Evolutionary conservation across 2,888 invertebrate species (phyloP).

Genomic region (Philereme vetulata): DNA sequence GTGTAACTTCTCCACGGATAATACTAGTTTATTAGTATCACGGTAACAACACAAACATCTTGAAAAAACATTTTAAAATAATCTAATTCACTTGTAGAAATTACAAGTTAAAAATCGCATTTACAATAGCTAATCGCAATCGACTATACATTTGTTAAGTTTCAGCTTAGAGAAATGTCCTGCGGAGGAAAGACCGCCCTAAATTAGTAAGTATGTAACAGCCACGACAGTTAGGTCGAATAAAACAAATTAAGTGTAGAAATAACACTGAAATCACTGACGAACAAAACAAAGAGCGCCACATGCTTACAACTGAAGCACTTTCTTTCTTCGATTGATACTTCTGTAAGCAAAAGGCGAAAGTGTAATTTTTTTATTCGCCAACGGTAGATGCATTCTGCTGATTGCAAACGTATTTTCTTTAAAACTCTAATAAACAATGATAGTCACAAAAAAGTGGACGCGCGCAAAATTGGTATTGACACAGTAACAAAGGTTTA

Average conservation of each 20-base stretch:
- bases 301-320: too few species aligned
- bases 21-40: too few species aligned
- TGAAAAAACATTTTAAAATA: too few species aligned
- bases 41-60: too few species aligned
- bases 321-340: too few species aligned
- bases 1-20: too few species aligned
- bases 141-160: background rate
- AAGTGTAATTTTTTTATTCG: too few species aligned
- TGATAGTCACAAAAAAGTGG: background rate
- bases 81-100: background rate
- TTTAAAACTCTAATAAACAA: background rate
- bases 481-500: too few species aligned
- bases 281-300: too few species aligned
- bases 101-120: slow-evolving; percentile 2
- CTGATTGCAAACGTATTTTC: slow-evolving; percentile 1
- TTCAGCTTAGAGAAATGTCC: slow-evolving; percentile 1
- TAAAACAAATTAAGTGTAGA: slow-evolving; percentile 4
- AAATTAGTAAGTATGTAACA: slow-evolving; percentile 6
- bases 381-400: background rate
- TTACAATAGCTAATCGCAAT: slow-evolving; percentile 6
- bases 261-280: slow-evolving; percentile 1
- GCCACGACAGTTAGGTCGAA: background rate
- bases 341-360: too few species aligned
- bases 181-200: background rate
- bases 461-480: background rate